These are phyloP conservation scores for Gavia stellata DNA, from an alignment of 2,113 vertebrate species.

Conservation along the genomic window DNA sequence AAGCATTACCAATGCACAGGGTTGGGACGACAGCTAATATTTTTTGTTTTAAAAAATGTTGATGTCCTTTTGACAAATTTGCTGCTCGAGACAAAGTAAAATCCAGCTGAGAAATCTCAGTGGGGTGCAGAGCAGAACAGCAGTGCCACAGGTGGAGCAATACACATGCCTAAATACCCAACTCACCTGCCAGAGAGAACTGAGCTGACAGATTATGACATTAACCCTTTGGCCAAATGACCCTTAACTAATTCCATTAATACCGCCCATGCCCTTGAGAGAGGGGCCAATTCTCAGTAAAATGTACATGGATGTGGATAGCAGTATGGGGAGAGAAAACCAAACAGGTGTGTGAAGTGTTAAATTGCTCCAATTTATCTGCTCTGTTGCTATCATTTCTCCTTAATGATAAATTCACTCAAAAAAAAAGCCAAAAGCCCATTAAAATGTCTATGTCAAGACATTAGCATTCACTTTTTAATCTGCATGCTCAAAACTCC, in stretches of 20 bases:
- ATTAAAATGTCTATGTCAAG: background rate
- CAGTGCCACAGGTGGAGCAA: background rate
- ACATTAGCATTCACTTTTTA: background rate
- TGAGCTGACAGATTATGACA: background rate
- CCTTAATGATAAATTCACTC: background rate
- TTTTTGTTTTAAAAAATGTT: background rate
- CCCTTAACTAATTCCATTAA: background rate
- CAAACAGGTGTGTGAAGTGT: background rate
- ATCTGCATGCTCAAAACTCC: background rate
- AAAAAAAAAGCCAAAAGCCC: background rate
- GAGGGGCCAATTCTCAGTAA: background rate
- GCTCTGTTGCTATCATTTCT: background rate
- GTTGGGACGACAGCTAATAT: background rate
- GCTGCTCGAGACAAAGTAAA: background rate
- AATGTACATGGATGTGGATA: rapidly evolving
- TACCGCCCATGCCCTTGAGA: background rate
- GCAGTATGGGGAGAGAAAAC: background rate
- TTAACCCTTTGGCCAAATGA: background rate
- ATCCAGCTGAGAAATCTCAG: background rate
- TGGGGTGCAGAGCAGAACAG: background rate
- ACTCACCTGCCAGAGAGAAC: background rate
- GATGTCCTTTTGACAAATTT: background rate
- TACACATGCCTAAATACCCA: background rate
- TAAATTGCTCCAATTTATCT: background rate
- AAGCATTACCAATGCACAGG: background rate